Evolutionary conservation across 2,797 vertebrate genomes (phyloP).

Genomic region (Phaenicophaeus curvirostris): DNA sequence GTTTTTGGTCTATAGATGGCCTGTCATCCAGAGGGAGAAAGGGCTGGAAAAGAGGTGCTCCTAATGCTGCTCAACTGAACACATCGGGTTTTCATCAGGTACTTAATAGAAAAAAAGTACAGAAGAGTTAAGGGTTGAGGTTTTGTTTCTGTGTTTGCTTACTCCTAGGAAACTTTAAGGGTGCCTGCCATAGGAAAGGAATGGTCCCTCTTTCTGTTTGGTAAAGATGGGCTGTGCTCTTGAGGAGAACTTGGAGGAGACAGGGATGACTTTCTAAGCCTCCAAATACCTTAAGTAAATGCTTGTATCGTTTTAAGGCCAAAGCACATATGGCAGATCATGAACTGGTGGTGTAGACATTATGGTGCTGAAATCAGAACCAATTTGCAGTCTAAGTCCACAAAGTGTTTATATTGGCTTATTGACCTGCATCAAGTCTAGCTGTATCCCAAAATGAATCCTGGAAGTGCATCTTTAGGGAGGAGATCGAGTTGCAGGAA

Average conservation of each 20-base stretch:
- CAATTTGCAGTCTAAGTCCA: background rate
- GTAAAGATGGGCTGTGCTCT: background rate
- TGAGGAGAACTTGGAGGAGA: background rate
- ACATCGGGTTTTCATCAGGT: background rate
- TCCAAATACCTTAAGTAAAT: background rate
- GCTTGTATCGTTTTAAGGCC: background rate
- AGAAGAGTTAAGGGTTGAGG: background rate
- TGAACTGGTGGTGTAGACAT: background rate
- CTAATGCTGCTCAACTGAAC: background rate
- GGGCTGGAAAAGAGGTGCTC: background rate
- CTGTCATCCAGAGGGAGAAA: conserved; percentile 1
- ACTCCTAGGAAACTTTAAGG: background rate
- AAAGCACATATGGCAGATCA: background rate
- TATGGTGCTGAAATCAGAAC: background rate
- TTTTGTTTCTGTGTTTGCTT: background rate
- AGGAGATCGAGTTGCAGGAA: background rate
- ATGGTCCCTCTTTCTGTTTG: background rate
- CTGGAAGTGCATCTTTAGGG: background rate
- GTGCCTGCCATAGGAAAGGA: rapidly evolving
- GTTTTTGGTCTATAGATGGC: conserved; percentile 21
- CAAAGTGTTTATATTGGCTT: conserved; percentile 1
- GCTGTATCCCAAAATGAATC: background rate
- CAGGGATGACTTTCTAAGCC: background rate
- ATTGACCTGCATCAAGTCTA: background rate
- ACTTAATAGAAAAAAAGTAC: background rate